phyloP scores from a whole-genome alignment of 1,140 invertebrate genomes.

The Polypedilum pembai region DNA sequence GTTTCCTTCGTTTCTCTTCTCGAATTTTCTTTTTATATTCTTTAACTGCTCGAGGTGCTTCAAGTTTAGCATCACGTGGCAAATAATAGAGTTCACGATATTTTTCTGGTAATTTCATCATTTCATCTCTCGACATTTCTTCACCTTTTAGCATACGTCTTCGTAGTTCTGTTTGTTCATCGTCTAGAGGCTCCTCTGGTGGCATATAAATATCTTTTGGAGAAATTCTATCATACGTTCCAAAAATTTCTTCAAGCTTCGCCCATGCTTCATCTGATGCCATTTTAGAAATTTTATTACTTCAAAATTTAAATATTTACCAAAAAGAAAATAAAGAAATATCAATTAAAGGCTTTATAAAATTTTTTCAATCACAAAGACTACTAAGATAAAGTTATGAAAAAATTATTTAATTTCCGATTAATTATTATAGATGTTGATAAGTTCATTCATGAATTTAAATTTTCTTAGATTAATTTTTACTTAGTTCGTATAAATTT shows the following conservation, averaged over 20 bases:
- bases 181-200: background rate
- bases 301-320: background rate
- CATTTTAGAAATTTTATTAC: background rate
- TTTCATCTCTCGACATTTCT: background rate
- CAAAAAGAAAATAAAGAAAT: background rate
- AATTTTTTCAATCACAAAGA: no score
- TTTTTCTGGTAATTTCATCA: background rate
- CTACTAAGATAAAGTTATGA: no score
- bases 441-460: no score
- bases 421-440: no score
- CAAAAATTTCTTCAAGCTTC: background rate
- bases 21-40: background rate
- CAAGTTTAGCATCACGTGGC: background rate
- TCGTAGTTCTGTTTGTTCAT: background rate
- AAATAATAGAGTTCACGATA: background rate
- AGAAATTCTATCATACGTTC: background rate
- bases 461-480: no score
- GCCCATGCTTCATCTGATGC: background rate
- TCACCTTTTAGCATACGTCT: background rate
- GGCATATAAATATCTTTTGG: background rate
- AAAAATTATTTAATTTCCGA: no score
- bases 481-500: no score
- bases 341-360: no score
- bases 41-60: background rate
- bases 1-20: background rate